phyloP scores from a whole-genome alignment of 2,113 vertebrate genomes.

The Sinocyclocheilus grahami region DNA sequence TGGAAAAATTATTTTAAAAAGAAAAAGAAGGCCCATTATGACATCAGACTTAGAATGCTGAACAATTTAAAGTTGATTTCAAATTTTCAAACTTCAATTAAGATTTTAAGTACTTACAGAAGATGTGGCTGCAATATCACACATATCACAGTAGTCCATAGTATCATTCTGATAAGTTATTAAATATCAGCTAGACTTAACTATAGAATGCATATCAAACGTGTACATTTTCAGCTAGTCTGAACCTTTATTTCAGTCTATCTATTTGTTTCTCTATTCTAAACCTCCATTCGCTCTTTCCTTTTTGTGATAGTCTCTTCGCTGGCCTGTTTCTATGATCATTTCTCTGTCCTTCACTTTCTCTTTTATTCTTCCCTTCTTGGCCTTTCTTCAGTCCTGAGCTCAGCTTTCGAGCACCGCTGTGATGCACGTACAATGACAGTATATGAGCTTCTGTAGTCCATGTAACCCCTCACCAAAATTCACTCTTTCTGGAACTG shows the following conservation, averaged over 20 bases:
- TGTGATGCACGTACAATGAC: neutral
- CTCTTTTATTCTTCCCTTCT: slow-evolving; percentile 7
- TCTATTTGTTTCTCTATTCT: slow-evolving; percentile 8
- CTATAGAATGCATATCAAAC: slow-evolving; percentile 1
- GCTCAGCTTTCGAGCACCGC: neutral
- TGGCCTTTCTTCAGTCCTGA: slow-evolving; percentile 6
- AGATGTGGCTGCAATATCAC: slow-evolving; percentile 52
- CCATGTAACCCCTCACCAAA: neutral
- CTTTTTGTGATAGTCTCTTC: neutral
- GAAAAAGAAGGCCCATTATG: neutral
- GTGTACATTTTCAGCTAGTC: neutral
- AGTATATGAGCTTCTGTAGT: slow-evolving; percentile 42
- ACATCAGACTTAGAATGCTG: slow-evolving; percentile 9
- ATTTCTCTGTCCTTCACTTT: slow-evolving; percentile 12
- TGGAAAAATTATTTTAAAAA: neutral
- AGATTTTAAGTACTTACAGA: slow-evolving; percentile 62
- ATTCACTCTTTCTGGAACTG: slow-evolving; percentile 50
- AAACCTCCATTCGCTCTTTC: slow-evolving; percentile 19
- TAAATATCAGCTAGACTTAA: slow-evolving; percentile 62
- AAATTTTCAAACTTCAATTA: neutral
- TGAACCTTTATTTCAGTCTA: neutral
- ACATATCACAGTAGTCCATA: slow-evolving; percentile 35
- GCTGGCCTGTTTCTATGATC: slow-evolving; percentile 1
- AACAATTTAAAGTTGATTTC: neutral
- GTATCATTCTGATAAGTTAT: slow-evolving; percentile 27